These are phyloP conservation scores for Siniperca chuatsi DNA, from an alignment of 2,113 vertebrate species.

Conservation along the genomic window DNA sequence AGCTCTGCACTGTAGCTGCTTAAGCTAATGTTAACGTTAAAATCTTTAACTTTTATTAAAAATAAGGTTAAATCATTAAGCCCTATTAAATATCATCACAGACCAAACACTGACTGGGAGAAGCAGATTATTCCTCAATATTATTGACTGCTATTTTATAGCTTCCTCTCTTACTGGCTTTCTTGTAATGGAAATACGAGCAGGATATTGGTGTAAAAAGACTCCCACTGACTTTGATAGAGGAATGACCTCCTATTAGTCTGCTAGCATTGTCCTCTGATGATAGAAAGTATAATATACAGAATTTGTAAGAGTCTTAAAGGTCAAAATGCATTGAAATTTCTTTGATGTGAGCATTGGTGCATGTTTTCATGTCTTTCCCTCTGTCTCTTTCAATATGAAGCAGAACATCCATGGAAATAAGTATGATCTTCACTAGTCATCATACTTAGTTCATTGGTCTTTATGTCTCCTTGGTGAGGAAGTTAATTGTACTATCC, in stretches of 20 bases:
- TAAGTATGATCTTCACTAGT: not conserved
- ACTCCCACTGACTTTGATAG: not conserved
- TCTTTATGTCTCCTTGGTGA: not conserved
- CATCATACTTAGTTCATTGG: not conserved
- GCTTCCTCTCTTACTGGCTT: not conserved
- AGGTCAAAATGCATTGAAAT: not conserved
- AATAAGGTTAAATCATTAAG: not conserved
- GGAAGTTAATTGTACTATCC: not conserved
- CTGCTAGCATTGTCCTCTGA: not conserved
- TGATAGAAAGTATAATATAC: too few species aligned
- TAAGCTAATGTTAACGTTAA: too few species aligned
- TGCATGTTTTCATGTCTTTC: not conserved
- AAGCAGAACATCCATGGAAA: not conserved
- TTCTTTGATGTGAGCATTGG: not conserved
- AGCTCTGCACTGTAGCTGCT: too few species aligned
- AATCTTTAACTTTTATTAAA: not conserved
- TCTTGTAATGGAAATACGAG: not conserved
- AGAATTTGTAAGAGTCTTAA: not conserved
- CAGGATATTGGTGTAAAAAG: too few species aligned
- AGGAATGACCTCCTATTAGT: not conserved
- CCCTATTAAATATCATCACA: not conserved
- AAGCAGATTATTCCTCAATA: not conserved
- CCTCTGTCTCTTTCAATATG: not conserved
- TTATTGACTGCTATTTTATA: not conserved
- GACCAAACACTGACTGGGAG: not conserved